Evolutionary conservation across 2,797 vertebrate genomes (phyloP), one percentile per base, ranked within the genome.

Genomic region (Craterocephalus amniculus): DNA sequence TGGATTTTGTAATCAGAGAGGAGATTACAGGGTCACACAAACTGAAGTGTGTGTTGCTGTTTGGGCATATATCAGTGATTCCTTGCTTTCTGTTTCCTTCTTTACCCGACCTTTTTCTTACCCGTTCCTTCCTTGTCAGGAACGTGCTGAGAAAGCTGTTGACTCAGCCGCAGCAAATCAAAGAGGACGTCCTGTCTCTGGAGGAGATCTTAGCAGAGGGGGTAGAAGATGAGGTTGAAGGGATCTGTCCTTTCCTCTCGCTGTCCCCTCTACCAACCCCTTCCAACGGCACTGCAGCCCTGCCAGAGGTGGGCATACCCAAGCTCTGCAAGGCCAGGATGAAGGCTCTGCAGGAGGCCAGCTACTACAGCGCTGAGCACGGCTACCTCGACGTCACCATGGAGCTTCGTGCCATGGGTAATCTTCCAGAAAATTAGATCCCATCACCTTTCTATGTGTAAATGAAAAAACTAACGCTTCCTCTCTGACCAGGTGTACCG

Each of bases 151-250:
- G 97, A 84, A 99, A 98, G 92, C 95, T 99, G 1, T 95, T 99
- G 87, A 96, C 94, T 11, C 97, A 99, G 94, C 97, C 97, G 0
- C 96, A 98, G 92, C 96, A 97, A 74, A 91, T 91, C 58, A 96
- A 96, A 83, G 96, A 96, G 1, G 97, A 99, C 0, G 97, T 99
- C 80, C 95, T 99, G 67, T 99, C 98, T 0, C 92, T 99, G 88
- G 97, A 98, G 89, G 98, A 99, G 94, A 99, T 99, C 32, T 78
- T 99, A 80, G 97, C 97, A 0, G 98, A 99, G 89, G 98, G 97
- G 0, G 97, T 98, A 80, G 97, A 96, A 67, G 95, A 92, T 0
- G 95, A 97, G 78, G 87, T 79, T 26, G 81, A 67, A 0, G 81
- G 84, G 24, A 74, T 82, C 26, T 86, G 81, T 48, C 84, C 87